Evolutionary conservation across 2,113 vertebrate genomes (phyloP).

Genomic region (Neodon shergylaensis): DNA sequence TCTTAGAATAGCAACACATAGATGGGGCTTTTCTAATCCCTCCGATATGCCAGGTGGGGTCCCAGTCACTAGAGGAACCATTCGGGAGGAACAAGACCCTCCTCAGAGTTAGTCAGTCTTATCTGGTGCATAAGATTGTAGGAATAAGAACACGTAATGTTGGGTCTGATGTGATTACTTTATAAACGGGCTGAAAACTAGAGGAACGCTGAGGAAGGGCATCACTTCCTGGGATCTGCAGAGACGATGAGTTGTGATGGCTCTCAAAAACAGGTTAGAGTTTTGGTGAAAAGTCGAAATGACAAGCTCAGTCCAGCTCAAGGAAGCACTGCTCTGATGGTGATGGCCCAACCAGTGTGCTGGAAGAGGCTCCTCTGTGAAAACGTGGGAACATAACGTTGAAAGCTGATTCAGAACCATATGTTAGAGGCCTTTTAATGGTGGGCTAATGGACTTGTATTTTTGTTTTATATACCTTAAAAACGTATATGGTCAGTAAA

Average conservation of each 20-base stretch:
- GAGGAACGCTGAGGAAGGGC: not conserved
- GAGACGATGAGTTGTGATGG: not conserved
- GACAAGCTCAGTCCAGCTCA: not conserved
- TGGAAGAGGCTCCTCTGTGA: not conserved
- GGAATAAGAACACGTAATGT: not conserved
- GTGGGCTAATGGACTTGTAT: not conserved
- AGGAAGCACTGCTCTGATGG: not conserved
- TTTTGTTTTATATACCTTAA: not conserved
- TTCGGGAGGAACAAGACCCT: not conserved
- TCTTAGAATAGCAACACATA: not conserved
- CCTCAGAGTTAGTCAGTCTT: not conserved
- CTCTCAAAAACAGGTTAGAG: not conserved
- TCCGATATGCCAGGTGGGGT: not conserved
- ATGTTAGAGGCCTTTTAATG: not conserved
- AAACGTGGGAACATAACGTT: not conserved
- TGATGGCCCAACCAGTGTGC: not conserved
- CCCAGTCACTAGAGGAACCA: not conserved
- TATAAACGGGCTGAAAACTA: not conserved
- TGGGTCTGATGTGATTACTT: not conserved
- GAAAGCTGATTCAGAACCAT: not conserved
- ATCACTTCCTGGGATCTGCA: not conserved
- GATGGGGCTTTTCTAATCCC: not conserved
- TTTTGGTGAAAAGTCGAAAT: slow-evolving; percentile 3
- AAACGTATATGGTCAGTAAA: not conserved
- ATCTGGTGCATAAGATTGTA: not conserved